Conservation (phyloP, 2,113 vertebrate genomes). For the Dunckerocampus dactyliophorus region DNA sequence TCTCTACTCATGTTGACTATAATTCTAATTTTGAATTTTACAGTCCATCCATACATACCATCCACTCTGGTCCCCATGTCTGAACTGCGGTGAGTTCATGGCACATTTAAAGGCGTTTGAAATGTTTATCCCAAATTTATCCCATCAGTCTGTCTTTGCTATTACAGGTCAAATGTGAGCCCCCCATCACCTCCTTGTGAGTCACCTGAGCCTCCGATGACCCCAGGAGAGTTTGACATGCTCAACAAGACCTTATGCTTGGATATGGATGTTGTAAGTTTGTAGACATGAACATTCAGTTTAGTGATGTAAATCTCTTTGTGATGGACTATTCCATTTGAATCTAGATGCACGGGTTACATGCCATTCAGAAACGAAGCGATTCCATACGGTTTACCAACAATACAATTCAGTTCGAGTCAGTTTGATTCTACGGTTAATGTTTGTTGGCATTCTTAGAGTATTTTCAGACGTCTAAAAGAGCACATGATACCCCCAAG, state of each 20-base stretch:
- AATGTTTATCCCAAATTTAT: not conserved
- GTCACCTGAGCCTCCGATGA: conserved; percentile 91
- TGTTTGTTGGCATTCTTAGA: too few species aligned
- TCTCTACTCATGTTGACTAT: not conserved
- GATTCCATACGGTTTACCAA: too few species aligned
- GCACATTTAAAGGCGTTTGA: not conserved
- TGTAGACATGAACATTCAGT: not conserved
- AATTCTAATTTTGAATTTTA: not conserved
- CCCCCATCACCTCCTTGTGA: conserved; percentile 73
- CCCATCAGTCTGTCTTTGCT: not conserved
- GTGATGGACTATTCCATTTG: not conserved
- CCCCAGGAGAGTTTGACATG: conserved; percentile 89
- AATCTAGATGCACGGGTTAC: too few species aligned
- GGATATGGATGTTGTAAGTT: conserved; percentile 85
- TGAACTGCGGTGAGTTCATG: conserved; percentile 81
- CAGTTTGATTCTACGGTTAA: too few species aligned
- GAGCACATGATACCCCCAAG: too few species aligned
- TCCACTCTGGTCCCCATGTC: conserved; percentile 91
- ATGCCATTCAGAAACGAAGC: too few species aligned
- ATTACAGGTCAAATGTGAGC: conserved; percentile 60
- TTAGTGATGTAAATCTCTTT: not conserved
- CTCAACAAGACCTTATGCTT: conserved; percentile 86
- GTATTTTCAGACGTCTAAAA: too few species aligned
- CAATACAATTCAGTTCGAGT: too few species aligned
- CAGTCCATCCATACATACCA: conserved; percentile 81